phyloP scores from a whole-genome alignment of 1,140 invertebrate species.

The Cephus cinctus region DNA sequence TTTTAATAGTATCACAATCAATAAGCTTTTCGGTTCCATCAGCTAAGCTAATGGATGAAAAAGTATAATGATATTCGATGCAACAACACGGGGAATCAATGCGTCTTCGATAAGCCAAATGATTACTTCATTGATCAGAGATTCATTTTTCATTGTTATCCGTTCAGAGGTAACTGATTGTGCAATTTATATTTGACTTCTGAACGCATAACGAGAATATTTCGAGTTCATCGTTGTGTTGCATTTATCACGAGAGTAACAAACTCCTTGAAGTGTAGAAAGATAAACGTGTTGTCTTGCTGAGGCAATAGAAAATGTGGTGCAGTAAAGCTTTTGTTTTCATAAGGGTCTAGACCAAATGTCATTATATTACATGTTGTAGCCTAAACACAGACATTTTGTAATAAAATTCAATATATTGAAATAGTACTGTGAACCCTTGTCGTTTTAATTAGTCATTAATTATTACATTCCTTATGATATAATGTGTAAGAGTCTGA shows the following conservation, averaged over 20 bases:
- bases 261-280: conserved; percentile 40
- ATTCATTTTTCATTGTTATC: background rate
- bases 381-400: conserved; percentile 55
- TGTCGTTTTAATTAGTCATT: too few relatives aligned
- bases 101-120: too few relatives aligned
- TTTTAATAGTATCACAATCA: too few relatives aligned
- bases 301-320: conserved; percentile 39
- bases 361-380: conserved; percentile 58
- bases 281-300: conserved; percentile 24
- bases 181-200: background rate
- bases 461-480: too few relatives aligned
- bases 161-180: background rate
- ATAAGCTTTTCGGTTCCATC: too few relatives aligned
- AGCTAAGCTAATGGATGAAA: too few relatives aligned
- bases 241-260: conserved; percentile 22
- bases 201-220: background rate
- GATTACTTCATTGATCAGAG: too few relatives aligned
- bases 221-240: background rate
- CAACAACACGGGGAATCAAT: too few relatives aligned
- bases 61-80: too few relatives aligned
- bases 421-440: too few relatives aligned
- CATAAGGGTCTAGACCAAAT: conserved; percentile 55
- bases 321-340: conserved; percentile 50
- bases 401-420: conserved; percentile 55
- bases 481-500: too few relatives aligned